These are phyloP conservation scores for Eira barbara DNA, from an alignment of 2,113 vertebrate species.

Conservation along the genomic window DNA sequence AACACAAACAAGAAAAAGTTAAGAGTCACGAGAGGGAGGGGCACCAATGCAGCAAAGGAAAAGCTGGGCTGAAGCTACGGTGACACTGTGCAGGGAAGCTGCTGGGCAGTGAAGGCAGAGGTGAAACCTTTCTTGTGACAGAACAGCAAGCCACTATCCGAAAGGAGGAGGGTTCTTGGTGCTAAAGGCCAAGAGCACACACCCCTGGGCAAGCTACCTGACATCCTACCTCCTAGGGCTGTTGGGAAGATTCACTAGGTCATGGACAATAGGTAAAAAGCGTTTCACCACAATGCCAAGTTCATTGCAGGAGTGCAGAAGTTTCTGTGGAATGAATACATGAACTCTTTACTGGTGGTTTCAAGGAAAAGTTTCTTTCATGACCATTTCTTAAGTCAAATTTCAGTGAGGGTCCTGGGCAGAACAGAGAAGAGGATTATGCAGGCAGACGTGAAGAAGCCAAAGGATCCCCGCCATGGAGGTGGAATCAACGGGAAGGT, in stretches of 20 bases:
- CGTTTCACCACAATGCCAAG: neutral
- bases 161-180: neutral
- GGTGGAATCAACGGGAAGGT: neutral
- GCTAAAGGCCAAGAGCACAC: neutral
- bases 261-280: neutral
- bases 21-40: neutral
- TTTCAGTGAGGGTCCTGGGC: neutral
- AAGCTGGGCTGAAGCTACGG: neutral
- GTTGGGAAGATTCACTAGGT: neutral
- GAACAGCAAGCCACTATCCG: neutral
- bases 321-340: neutral
- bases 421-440: neutral
- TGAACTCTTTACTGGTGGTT: neutral
- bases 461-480: neutral
- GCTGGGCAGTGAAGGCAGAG: neutral
- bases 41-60: neutral
- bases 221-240: neutral
- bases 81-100: neutral
- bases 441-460: neutral
- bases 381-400: neutral
- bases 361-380: neutral
- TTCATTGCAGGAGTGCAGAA: neutral
- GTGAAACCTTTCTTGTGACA: neutral
- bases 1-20: neutral
- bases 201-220: neutral